phyloP scores from a whole-genome alignment of 2,888 invertebrate genomes.

The Acrobeloides nanus region DNA sequence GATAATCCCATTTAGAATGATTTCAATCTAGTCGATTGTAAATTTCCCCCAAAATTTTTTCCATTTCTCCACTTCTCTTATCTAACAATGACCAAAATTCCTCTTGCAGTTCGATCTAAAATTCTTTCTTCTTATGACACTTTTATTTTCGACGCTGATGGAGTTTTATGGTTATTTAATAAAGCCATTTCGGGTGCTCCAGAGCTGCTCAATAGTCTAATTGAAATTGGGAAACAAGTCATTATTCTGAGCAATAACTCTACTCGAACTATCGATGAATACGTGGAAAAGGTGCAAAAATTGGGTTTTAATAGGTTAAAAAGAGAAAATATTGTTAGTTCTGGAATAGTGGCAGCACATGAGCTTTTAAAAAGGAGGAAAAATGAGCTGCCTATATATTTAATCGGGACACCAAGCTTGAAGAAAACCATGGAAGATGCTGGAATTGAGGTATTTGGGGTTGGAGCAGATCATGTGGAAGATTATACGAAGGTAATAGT shows the following conservation, averaged over 20 bases:
- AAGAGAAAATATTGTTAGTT: conserved; percentile 34
- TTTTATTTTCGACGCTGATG: conserved; percentile 44
- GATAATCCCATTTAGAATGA: too few species aligned
- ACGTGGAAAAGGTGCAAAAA: conserved; percentile 64
- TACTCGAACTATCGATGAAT: conserved; percentile 71
- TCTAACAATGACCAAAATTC: too few species aligned
- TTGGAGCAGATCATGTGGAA: conserved; percentile 27
- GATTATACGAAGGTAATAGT: too few species aligned
- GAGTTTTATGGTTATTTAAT: conserved; percentile 45
- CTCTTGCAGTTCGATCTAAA: too few species aligned
- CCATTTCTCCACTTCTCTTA: too few species aligned
- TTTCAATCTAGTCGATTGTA: too few species aligned
- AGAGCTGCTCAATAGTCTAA: conserved; percentile 31
- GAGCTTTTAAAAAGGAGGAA: conserved; percentile 24
- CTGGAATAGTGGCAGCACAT: conserved; percentile 38
- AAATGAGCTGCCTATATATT: conserved; percentile 24
- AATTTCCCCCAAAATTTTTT: too few species aligned
- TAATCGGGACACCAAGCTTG: conserved; percentile 36
- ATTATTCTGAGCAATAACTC: conserved; percentile 86
- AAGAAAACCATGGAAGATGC: conserved; percentile 28
- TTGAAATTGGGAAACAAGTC: conserved; percentile 66
- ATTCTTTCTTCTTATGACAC: conserved; percentile 10
- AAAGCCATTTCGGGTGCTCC: conserved; percentile 39
- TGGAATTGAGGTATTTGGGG: conserved; percentile 38
- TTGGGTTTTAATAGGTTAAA: conserved; percentile 15